Evolutionary conservation across 2,797 vertebrate genomes (phyloP).

Genomic region (Chlorospingus flavigularis): DNA sequence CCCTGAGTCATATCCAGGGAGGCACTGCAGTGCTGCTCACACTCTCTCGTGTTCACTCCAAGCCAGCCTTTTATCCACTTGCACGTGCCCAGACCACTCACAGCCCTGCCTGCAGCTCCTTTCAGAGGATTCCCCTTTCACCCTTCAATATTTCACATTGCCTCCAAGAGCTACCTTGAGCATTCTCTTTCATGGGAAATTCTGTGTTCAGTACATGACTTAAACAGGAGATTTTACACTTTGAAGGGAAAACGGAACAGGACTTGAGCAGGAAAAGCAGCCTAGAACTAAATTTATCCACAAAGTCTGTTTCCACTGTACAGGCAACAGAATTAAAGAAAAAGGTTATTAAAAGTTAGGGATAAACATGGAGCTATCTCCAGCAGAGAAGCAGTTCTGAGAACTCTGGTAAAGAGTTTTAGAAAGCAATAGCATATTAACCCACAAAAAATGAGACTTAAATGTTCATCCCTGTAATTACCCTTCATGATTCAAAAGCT

Average conservation of each 20-base stretch:
- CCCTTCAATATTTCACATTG: background rate
- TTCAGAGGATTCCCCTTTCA: background rate
- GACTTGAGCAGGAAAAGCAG: background rate
- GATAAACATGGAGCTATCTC: background rate
- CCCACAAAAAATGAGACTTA: background rate
- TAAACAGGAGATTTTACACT: background rate
- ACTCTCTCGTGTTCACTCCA: background rate
- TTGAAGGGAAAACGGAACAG: background rate
- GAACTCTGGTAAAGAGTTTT: background rate
- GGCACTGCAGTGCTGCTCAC: background rate
- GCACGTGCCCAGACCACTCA: background rate
- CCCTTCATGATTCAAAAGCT: background rate
- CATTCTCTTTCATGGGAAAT: background rate
- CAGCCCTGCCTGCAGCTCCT: background rate
- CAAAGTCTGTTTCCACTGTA: background rate
- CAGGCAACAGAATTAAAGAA: background rate
- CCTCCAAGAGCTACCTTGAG: background rate
- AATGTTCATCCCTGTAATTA: background rate
- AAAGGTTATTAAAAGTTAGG: background rate
- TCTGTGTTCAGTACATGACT: background rate
- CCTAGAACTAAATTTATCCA: background rate
- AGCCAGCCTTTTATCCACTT: background rate
- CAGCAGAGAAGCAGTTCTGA: background rate
- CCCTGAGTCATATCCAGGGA: background rate
- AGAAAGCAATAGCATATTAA: background rate